Conservation (phyloP, 2,797 vertebrate genomes). For the Loriculus beryllinus region DNA sequence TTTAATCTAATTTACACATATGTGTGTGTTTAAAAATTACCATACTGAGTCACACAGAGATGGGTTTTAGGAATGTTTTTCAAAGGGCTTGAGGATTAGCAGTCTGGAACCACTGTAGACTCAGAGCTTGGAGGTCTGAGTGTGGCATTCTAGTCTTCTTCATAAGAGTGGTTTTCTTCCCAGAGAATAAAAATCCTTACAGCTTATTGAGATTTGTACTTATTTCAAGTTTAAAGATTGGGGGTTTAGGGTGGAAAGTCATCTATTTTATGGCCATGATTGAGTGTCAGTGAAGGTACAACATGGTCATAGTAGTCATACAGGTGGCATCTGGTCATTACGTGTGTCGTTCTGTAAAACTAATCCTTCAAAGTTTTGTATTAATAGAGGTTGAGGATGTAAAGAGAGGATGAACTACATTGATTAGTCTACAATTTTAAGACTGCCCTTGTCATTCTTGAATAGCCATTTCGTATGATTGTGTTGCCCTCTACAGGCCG, state of each 20-base stretch:
- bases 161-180: neutral
- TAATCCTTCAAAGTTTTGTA: neutral
- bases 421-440: neutral
- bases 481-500: slow-evolving; percentile 59
- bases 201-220: neutral
- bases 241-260: neutral
- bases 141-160: neutral
- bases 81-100: neutral
- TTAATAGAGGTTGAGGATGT: neutral
- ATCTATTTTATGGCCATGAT: neutral
- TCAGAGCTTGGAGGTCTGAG: neutral
- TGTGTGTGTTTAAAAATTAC: neutral
- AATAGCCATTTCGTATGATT: neutral
- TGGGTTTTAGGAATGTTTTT: neutral
- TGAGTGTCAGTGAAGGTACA: neutral
- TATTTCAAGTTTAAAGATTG: neutral
- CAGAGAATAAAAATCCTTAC: neutral
- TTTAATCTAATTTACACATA: neutral
- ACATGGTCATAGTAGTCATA: neutral
- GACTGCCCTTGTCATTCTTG: fast-evolving
- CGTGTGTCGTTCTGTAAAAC: neutral
- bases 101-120: neutral
- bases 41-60: neutral
- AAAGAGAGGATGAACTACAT: neutral
- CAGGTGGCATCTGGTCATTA: neutral